Evolutionary conservation across 2,888 invertebrate species (phyloP), one percentile per base, ranked within the genome.

Genomic region (Leucoptera coffeella): DNA sequence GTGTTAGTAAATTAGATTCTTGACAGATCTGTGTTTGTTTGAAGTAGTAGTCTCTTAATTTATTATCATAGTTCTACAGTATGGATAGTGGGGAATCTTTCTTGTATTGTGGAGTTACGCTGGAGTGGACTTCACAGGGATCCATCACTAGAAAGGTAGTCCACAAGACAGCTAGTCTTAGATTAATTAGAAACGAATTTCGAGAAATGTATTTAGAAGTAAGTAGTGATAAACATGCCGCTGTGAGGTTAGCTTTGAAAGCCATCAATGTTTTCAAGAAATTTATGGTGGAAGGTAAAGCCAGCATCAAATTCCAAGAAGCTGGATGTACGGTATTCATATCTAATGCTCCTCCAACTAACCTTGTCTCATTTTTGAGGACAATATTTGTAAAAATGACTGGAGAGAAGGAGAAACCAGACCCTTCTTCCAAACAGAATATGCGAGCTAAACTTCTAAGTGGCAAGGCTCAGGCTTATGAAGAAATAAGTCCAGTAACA

Each of bases 401-500:
- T 14, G 75, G 74, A 7, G 73, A 67, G 11, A 74, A 72, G 32
- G 73, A 74, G 12, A 17, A 17, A 17, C 43, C 54, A 9, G 60
- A 60, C 7, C 61, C 56, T 5, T n/a, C n/a, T n/a, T 35, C 50
- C 2, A 73, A 75, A 26, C 52, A 56, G 31, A 49, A 44, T n/a
- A 53, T 84, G 35, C 65, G 82, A 28, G 72, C 80, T 2, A 81
- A 82, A 35, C 43, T 89, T 32, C 44, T 87, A 4, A 79, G 81
- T 6, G 76, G 77, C 1, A 81, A 81, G 43, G 71, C 78, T 1
- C 74, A 74, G 31, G 75, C 77, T 29, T 76, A 77, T 39, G 83
- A 91, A 40, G 90, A 93, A 45, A 83, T 94, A 22, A 93, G 92
- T 48, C 94, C 94, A 0, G 75, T 91, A 0, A 91, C 89, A 4